These are phyloP conservation scores for Melinaea marsaeus DNA, from an alignment of 2,888 invertebrate genomes.

Conservation along the genomic window DNA sequence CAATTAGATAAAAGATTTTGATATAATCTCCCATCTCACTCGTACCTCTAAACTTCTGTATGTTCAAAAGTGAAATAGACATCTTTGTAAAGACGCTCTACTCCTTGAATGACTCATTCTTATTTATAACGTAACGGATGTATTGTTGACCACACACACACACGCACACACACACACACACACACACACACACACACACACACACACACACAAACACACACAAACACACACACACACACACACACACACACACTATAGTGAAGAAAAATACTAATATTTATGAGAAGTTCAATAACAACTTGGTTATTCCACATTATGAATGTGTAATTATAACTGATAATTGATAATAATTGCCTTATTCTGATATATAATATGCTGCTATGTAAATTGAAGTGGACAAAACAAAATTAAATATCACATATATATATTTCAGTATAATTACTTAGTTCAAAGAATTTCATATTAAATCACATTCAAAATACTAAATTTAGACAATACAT, in stretches of 20 bases:
- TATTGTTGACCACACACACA: conserved; percentile 15
- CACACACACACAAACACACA: background rate
- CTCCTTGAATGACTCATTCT: conserved; percentile 24
- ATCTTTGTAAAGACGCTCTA: conserved; percentile 5
- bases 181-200: too few species aligned
- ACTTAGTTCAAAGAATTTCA: too few species aligned
- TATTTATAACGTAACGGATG: conserved; percentile 25
- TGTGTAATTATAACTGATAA: background rate
- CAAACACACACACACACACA: too few species aligned
- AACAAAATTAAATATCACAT: too few species aligned
- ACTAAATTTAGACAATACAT: too few species aligned
- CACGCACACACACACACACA: background rate
- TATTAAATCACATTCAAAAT: too few species aligned
- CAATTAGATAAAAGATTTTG: too few species aligned
- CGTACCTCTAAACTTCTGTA: background rate
- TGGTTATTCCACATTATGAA: background rate
- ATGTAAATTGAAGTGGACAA: background rate
- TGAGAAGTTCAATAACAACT: too few species aligned
- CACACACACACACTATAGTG: too few species aligned
- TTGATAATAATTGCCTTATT: background rate
- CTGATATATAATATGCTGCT: background rate
- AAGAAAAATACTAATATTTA: too few species aligned
- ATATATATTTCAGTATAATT: too few species aligned
- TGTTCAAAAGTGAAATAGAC: background rate
- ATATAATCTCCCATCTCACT: too few species aligned